Percentiles rank a stretch among this genome's conserved stretches.
These are phyloP conservation scores for Hypomesus transpacificus DNA, from an alignment of 2,113 vertebrate genomes.

Conservation along the genomic window DNA sequence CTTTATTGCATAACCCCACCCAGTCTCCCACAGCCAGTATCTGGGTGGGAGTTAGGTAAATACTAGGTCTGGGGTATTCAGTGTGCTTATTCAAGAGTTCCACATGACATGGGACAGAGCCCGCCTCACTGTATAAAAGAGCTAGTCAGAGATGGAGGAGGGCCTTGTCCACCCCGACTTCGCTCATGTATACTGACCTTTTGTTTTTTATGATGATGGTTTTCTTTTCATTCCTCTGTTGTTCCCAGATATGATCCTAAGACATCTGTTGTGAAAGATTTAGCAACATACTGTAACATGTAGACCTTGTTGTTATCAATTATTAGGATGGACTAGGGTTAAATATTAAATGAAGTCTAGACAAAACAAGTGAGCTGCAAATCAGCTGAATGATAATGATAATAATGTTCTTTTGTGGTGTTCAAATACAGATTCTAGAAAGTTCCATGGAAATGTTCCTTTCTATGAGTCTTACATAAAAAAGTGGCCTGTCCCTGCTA, in stretches of 20 bases:
- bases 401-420: constrained; percentile 29
- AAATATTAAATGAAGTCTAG: no score
- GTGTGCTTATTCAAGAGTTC: constrained; percentile 36
- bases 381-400: neutral
- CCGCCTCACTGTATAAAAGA: neutral
- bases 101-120: constrained; percentile 36
- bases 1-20: constrained; percentile 52
- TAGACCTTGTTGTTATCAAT: no score
- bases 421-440: constrained; percentile 27
- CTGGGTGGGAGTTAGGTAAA: constrained; percentile 49
- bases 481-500: constrained; percentile 9
- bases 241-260: no score
- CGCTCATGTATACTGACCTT: no score
- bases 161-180: neutral
- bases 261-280: no score
- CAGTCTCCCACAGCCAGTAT: constrained; percentile 17
- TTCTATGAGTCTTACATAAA: constrained; percentile 14
- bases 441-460: constrained; percentile 32
- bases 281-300: no score
- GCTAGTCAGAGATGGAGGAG: constrained; percentile 18
- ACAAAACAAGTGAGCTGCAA: no score
- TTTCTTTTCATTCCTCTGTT: no score
- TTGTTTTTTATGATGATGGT: no score
- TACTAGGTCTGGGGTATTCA: constrained; percentile 25
- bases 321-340: no score